Percentiles rank a stretch among this genome's conserved stretches.
phyloP scores from a whole-genome alignment of 2,888 invertebrate genomes.

The Himalopsyche kuldschensis region DNA sequence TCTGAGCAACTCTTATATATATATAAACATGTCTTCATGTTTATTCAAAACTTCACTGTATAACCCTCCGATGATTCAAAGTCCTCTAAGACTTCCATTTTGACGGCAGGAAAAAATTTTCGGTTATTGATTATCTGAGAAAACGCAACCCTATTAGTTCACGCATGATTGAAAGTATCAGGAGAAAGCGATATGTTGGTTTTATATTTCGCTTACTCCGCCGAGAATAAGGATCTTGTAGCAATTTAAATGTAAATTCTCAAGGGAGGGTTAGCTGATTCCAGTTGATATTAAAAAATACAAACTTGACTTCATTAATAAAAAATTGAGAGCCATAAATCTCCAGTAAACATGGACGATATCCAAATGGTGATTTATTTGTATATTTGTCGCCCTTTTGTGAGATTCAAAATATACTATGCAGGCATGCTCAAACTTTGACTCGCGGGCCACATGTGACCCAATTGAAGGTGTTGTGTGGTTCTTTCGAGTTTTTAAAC shows the following conservation, averaged over 20 bases:
- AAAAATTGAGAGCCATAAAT: not conserved
- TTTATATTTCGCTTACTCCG: not conserved
- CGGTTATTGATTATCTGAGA: not conserved
- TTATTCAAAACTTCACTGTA: not conserved
- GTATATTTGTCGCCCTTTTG: too few species aligned
- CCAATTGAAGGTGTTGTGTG: too few species aligned
- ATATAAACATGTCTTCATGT: too few species aligned
- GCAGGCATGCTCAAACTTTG: too few species aligned
- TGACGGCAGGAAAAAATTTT: too few species aligned
- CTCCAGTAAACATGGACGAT: not conserved
- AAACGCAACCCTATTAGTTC: not conserved
- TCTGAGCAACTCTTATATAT: too few species aligned
- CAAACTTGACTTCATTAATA: not conserved
- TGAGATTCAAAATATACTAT: too few species aligned
- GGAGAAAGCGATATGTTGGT: not conserved
- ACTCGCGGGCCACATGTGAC: too few species aligned
- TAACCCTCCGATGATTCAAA: not conserved
- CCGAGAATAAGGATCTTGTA: not conserved
- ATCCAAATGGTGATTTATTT: too few species aligned
- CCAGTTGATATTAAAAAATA: not conserved
- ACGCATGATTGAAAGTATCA: not conserved
- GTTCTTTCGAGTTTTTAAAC: too few species aligned
- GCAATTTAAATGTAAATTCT: conserved; percentile 27
- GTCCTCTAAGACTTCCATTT: not conserved
- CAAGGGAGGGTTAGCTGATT: not conserved